Evolutionary conservation across 2,888 invertebrate species (phyloP).

Genomic region (Sipha maydis): DNA sequence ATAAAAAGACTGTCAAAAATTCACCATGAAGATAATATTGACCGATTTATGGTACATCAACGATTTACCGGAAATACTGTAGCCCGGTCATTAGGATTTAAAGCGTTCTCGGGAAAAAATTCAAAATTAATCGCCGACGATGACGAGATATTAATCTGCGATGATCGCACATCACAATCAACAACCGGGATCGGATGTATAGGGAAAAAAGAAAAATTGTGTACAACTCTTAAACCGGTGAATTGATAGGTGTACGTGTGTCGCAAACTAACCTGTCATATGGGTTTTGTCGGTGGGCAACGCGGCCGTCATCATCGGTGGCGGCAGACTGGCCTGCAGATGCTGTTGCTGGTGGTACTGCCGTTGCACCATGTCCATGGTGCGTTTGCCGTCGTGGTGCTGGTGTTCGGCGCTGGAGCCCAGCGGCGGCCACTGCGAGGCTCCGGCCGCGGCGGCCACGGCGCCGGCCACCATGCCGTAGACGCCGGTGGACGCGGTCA

Average conservation of each 20-base stretch:
- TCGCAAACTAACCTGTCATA: conserved; percentile 37
- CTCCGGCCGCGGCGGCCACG: conserved; percentile 63
- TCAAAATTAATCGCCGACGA: too few relatives aligned
- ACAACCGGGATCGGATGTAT: too few relatives aligned
- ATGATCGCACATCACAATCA: too few relatives aligned
- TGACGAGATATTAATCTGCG: too few relatives aligned
- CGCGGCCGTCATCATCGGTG: conserved; percentile 63
- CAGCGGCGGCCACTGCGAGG: conserved; percentile 69
- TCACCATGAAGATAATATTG: too few relatives aligned
- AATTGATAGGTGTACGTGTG: background rate
- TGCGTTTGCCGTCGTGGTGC: conserved; percentile 63
- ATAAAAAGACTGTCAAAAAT: too few relatives aligned
- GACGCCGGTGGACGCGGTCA: conserved; percentile 62
- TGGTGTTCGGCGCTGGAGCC: conserved; percentile 66
- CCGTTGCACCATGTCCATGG: conserved; percentile 49
- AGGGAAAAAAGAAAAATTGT: too few relatives aligned
- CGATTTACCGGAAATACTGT: too few relatives aligned
- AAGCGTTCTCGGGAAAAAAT: too few relatives aligned
- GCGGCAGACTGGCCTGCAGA: conserved; percentile 63
- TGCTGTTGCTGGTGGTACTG: conserved; percentile 52
- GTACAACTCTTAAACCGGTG: too few relatives aligned
- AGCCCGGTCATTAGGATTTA: too few relatives aligned
- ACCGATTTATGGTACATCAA: too few relatives aligned
- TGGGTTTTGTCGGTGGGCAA: conserved; percentile 53
- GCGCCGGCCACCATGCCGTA: conserved; percentile 64